Percentiles rank a stretch among this genome's conserved stretches.
phyloP scores from a whole-genome alignment of 2,888 invertebrate species.

The Hemithea aestivaria region DNA sequence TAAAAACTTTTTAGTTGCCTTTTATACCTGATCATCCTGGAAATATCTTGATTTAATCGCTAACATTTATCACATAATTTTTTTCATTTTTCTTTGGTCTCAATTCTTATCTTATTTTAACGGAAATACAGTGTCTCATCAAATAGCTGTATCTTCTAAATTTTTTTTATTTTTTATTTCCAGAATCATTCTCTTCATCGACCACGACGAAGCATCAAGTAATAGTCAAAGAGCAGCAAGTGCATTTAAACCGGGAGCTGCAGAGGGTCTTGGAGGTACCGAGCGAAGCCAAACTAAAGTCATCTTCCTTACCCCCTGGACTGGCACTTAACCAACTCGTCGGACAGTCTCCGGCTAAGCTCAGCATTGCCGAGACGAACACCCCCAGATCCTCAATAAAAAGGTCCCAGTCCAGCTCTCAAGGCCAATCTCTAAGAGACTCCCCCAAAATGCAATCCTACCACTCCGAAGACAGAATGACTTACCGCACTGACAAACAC shows the following conservation, averaged over 20 bases:
- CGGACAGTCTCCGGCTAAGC: constrained; percentile 71
- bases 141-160: too few relatives aligned
- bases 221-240: constrained; percentile 63
- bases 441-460: constrained; percentile 55
- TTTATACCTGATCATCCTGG: too few relatives aligned
- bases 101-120: too few relatives aligned
- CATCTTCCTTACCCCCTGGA: constrained; percentile 82
- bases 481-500: constrained; percentile 56
- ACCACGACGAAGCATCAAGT: constrained; percentile 68
- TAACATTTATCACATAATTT: too few relatives aligned
- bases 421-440: constrained; percentile 63
- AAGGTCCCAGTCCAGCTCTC: constrained; percentile 72
- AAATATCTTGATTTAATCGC: too few relatives aligned
- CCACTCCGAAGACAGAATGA: constrained; percentile 57
- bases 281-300: constrained; percentile 79
- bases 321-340: constrained; percentile 73
- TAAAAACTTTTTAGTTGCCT: too few relatives aligned
- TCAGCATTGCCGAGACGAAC: constrained; percentile 69
- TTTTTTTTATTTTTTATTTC: constrained; percentile 27
- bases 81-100: too few relatives aligned
- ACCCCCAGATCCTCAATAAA: constrained; percentile 70
- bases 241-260: constrained; percentile 59
- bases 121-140: too few relatives aligned
- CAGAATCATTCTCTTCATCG: constrained; percentile 78
- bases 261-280: constrained; percentile 64